These are phyloP conservation scores for Drosophila maculinotata DNA, from an alignment of 2,888 invertebrate species.

Conservation along the genomic window DNA sequence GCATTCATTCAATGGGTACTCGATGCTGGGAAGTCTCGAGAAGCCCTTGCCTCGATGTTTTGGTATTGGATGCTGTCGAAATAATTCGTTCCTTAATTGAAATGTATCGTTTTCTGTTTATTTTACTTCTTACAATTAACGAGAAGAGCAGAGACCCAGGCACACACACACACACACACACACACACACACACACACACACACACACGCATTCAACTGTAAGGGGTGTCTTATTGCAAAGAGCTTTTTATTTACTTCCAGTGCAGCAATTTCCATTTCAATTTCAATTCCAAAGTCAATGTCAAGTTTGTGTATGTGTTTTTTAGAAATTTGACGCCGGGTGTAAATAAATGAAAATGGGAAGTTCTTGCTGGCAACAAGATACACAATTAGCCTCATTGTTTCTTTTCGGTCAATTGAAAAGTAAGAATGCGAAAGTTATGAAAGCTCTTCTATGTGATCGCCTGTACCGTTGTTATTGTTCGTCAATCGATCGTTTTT, in stretches of 20 bases:
- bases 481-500: background rate
- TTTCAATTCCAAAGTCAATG: conserved; percentile 7
- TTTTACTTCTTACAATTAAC: conserved; percentile 4
- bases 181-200: too few relatives aligned
- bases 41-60: background rate
- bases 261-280: background rate
- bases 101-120: conserved; percentile 10
- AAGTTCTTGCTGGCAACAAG: too few relatives aligned
- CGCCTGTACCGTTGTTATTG: too few relatives aligned
- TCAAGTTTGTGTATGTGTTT: conserved; percentile 2
- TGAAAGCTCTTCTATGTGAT: background rate
- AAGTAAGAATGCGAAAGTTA: too few relatives aligned
- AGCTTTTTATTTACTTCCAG: background rate
- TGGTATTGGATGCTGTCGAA: conserved; percentile 1
- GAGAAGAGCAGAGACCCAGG: background rate
- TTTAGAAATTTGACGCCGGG: background rate
- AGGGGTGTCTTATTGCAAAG: background rate
- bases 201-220: too few relatives aligned
- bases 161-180: background rate
- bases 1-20: too few relatives aligned
- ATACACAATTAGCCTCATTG: too few relatives aligned
- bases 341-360: too few relatives aligned
- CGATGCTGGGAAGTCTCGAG: background rate
- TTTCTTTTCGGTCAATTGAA: too few relatives aligned
- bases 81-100: conserved; percentile 3